Percentiles rank a stretch among this genome's conserved stretches.
These are phyloP conservation scores for Streptopelia turtur DNA, from an alignment of 2,797 vertebrate genomes.

Conservation along the genomic window DNA sequence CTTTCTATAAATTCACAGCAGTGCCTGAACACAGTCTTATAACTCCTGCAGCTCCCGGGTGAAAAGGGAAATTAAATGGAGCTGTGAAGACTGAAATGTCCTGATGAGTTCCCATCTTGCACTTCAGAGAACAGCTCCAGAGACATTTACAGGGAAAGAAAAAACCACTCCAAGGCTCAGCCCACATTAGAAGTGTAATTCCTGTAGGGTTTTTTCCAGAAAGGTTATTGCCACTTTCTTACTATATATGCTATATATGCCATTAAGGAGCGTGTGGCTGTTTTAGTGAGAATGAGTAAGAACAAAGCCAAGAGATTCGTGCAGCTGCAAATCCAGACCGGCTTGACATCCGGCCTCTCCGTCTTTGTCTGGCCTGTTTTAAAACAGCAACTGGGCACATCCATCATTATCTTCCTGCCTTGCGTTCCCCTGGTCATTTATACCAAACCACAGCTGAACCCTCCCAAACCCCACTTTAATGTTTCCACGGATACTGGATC, in stretches of 20 bases:
- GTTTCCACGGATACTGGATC: neutral
- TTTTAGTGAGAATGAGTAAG: neutral
- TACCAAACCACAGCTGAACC: neutral
- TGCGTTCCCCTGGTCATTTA: neutral
- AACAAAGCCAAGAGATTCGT: neutral
- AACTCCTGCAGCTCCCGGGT: neutral
- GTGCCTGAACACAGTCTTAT: neutral
- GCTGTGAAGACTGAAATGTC: neutral
- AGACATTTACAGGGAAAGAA: neutral
- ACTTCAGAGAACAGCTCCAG: neutral
- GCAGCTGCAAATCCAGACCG: neutral
- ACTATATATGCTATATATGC: neutral
- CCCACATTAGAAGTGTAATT: neutral
- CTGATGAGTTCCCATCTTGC: neutral
- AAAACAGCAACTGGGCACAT: neutral
- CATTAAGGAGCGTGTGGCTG: neutral
- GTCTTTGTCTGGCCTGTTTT: neutral
- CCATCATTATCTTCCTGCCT: neutral
- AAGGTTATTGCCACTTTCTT: neutral
- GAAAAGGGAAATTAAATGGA: constrained; percentile 14
- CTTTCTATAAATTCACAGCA: neutral
- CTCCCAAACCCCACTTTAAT: neutral
- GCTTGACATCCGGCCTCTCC: neutral
- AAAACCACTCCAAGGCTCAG: neutral
- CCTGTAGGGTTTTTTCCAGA: neutral